phyloP scores from a whole-genome alignment of 2,113 vertebrate species.

The Pelecanoides urinatrix region DNA sequence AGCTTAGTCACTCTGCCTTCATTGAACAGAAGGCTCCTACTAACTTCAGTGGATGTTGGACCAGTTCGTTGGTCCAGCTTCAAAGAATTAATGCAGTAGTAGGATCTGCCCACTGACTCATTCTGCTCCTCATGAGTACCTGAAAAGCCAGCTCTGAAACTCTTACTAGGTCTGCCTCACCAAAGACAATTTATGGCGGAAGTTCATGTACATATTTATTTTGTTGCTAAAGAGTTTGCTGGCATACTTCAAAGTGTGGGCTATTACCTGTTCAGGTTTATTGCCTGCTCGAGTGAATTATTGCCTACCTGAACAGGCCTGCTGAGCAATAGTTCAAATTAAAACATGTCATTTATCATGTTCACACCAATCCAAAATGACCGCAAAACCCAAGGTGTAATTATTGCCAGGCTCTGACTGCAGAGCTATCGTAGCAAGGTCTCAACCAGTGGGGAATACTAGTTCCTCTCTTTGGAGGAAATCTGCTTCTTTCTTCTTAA shows the following conservation, averaged over 20 bases:
- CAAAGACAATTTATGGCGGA: constrained; percentile 58
- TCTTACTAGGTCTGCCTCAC: constrained; percentile 52
- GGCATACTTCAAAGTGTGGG: constrained; percentile 70
- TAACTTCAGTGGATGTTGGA: not conserved
- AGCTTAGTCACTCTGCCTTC: constrained; percentile 15
- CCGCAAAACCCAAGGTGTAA: constrained; percentile 53
- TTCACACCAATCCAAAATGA: constrained; percentile 65
- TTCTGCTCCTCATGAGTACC: constrained; percentile 16
- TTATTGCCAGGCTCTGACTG: constrained; percentile 62
- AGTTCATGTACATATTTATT: constrained; percentile 60
- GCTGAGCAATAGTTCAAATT: constrained; percentile 79
- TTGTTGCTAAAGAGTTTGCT: constrained; percentile 67
- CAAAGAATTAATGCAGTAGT: not conserved
- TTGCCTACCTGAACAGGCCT: constrained; percentile 64
- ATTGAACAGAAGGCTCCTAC: not conserved
- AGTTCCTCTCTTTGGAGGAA: not conserved
- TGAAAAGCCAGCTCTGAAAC: constrained; percentile 65
- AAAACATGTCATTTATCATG: constrained; percentile 73
- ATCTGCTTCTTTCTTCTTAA: not conserved
- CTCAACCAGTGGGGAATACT: not conserved
- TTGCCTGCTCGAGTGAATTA: constrained; percentile 66
- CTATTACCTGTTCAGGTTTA: constrained; percentile 71
- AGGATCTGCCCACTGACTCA: constrained; percentile 52
- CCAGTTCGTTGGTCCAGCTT: not conserved
- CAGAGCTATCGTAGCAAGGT: constrained; percentile 31